These are phyloP conservation scores for Petrolisthes cinctipes DNA, from an alignment of 2,888 invertebrate genomes.

Conservation along the genomic window DNA sequence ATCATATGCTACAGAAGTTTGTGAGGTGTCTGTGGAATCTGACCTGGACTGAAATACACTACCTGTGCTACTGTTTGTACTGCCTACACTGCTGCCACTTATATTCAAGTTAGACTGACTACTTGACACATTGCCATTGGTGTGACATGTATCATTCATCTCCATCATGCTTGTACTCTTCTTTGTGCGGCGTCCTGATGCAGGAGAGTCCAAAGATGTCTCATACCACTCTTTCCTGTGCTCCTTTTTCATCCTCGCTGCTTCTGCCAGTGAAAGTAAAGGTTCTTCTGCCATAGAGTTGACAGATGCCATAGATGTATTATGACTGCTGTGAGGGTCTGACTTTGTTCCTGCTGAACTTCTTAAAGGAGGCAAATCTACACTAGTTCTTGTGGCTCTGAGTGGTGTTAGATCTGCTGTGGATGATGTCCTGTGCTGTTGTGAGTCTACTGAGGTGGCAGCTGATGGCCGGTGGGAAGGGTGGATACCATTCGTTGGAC, in stretches of 20 bases:
- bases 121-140: conserved; percentile 46
- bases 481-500: conserved; percentile 54
- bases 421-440: conserved; percentile 12
- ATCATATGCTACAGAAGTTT: conserved; percentile 74
- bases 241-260: conserved; percentile 59
- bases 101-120: conserved; percentile 57
- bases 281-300: conserved; percentile 54
- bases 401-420: conserved; percentile 51
- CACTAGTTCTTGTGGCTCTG: conserved; percentile 59
- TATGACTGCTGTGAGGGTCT: conserved; percentile 31
- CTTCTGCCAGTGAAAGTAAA: conserved; percentile 62
- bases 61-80: conserved; percentile 53
- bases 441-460: conserved; percentile 29
- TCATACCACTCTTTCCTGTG: conserved; percentile 75
- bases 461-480: conserved; percentile 42
- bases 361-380: conserved; percentile 63
- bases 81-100: conserved; percentile 61
- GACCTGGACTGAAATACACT: conserved; percentile 54
- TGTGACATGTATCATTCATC: conserved; percentile 52
- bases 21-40: conserved; percentile 49
- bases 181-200: conserved; percentile 66
- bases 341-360: conserved; percentile 47
- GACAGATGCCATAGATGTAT: conserved; percentile 42
- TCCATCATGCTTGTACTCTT: conserved; percentile 52
- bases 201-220: conserved; percentile 77